Conservation (phyloP, 1,140 invertebrate species). For the Diplogasteroides magnus region DNA sequence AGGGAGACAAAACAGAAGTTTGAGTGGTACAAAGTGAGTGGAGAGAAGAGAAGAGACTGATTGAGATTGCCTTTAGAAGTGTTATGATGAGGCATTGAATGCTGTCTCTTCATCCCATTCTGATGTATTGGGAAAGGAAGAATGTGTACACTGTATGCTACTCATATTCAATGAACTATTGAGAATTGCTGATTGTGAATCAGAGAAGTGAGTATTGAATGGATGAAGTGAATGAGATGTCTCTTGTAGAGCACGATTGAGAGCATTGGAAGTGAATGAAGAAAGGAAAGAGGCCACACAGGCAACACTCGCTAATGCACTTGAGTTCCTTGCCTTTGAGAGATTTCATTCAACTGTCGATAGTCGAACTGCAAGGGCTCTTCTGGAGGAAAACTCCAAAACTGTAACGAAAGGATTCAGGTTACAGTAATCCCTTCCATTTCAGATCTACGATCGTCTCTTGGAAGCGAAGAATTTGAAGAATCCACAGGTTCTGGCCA, state of each 20-base stretch:
- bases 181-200: constrained; percentile 79
- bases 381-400: constrained; percentile 77
- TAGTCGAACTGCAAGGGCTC: constrained; percentile 75
- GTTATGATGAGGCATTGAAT: constrained; percentile 63
- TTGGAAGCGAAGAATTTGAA: constrained; percentile 2
- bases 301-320: no score
- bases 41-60: constrained; percentile 58
- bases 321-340: background rate
- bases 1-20: constrained; percentile 86
- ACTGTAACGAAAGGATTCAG: no score
- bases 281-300: no score
- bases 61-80: constrained; percentile 84
- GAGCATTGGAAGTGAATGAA: no score
- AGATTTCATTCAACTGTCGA: constrained; percentile 62
- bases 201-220: constrained; percentile 65
- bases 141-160: constrained; percentile 83
- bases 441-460: background rate
- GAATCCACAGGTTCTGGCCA: no score
- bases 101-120: constrained; percentile 62
- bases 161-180: constrained; percentile 89
- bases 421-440: no score
- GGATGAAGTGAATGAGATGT: no score
- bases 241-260: background rate
- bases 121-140: constrained; percentile 69
- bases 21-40: constrained; percentile 76